Evolutionary conservation across 2,797 vertebrate genomes (phyloP), one percentile per base, ranked within the genome.

Genomic region (Rhynchotus rufescens): DNA sequence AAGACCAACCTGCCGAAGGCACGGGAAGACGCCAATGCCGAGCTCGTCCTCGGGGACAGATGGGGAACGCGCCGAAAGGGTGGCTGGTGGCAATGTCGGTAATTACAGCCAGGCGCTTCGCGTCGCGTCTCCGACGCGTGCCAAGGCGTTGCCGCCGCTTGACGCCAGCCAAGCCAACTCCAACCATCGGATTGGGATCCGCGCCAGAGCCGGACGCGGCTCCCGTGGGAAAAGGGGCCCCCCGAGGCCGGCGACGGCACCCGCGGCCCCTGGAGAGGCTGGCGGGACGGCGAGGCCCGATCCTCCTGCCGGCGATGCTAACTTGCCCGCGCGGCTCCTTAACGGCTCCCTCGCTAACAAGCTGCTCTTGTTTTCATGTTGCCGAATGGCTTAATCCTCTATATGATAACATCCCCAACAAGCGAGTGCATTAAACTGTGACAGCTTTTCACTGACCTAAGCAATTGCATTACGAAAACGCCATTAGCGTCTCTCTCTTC

Each of bases 371-470:
- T 97, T 96, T 96, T 96, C 92, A 75, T 92, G 96, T 96, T 96
- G 97, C 76, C 94, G 88, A 96, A 96, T 90, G 94, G 94, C 96
- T 97, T 96, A 94, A 96, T 98, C 94, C 95, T 86, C 52, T 90
- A 73, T 81, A 90, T 64, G 91, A 96, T 96, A 96, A 96, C 96
- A 93, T 92, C 94, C 95, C 92, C 95, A 90, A 95, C 96, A 96
- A 96, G 90, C 67, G 26, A 95, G 96, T 92, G 91, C 96, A 97
- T 97, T 97, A 97, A 96, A 95, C 94, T 95, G 95, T 96, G 97
- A 96, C 96, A 97, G 97, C 92, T 97, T 97, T 97, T 94, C 95
- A 97, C 95, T 97, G 97, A 97, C 97, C 97, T 97, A 97, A 98
- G 97, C 97, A 97, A 98, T 95, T 95, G 96, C 91, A 96, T 96